Evolutionary conservation across 2,888 invertebrate species (phyloP), one percentile per base, ranked within the genome.

Genomic region (Chrysopilus asiliformis): DNA sequence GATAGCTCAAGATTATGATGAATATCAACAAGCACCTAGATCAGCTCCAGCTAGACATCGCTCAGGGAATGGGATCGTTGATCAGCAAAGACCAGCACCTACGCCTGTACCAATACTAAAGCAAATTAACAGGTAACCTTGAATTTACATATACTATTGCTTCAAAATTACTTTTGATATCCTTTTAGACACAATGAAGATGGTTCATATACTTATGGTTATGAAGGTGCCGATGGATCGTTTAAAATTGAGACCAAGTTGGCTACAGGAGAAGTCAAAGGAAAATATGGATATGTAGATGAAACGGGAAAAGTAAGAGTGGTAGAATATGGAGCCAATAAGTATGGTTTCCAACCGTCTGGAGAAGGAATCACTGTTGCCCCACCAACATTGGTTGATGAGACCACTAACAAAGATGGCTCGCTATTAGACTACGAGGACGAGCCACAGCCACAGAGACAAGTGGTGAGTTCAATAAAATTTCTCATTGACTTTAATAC

Each of bases 191-290:
- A 85, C 66, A 85, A 86, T 51, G 85, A 86, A 57, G 86, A 86
- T 55, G 86, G 86, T 36, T 86, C 86, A 0, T 90, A 90, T 64
- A 89, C 89, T 0, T 89, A 86, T 52, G 87, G 86, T 1, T 89
- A 85, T 59, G 89, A 89, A 56, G 81, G 80, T 3, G 86, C 75
- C 19, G 89, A 90, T 55, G 89, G 87, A 25, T 79, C 82, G 4
- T 87, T 87, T 68, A 86, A 87, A 66, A 87, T 87, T 52, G 89
- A 87, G 63, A 87, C 87, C 8, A 87, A 87, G 58, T 64, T 77
- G 14, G 72, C 78, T 1, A 71, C 71, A 5, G 87, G 87, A 1
- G 86, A 86, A 49, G 87, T 87, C 8, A 83, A 81, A 63, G 89
- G 89, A 47, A 89, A 89, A 58, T 89, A 89, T 55, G 89, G 89